A percentile compares a stretch with the other conserved stretches of the same genome.
Evolutionary conservation across 2,888 invertebrate species (phyloP).

Genomic region (Minunthozetes semirufus): DNA sequence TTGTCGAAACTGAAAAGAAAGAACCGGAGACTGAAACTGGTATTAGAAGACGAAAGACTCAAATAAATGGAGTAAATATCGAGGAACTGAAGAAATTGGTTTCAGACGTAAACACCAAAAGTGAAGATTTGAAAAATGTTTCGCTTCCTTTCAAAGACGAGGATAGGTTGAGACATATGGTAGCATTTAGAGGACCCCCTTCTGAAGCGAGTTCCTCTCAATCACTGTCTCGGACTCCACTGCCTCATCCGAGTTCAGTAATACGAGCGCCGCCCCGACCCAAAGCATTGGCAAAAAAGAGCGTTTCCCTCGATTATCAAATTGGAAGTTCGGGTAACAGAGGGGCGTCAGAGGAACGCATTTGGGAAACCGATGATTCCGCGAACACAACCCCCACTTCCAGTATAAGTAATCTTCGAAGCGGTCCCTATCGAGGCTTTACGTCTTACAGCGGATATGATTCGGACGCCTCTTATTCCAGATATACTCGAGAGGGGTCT

Average conservation of each 20-base stretch:
- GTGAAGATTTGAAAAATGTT: slow-evolving; percentile 17
- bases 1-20: background rate
- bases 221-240: slow-evolving; percentile 28
- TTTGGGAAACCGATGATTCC: slow-evolving; percentile 69
- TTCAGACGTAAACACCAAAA: slow-evolving; percentile 16
- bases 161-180: background rate
- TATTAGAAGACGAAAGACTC: background rate
- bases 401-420: slow-evolving; percentile 38
- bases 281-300: slow-evolving; percentile 57
- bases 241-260: slow-evolving; percentile 32
- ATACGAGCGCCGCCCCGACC: slow-evolving; percentile 42
- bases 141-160: background rate
- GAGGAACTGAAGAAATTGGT: slow-evolving; percentile 27
- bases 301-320: slow-evolving; percentile 65
- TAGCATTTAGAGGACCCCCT: slow-evolving; percentile 34
- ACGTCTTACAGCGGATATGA: slow-evolving; percentile 40
- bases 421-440: slow-evolving; percentile 29
- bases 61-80: background rate
- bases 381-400: slow-evolving; percentile 41
- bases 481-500: slow-evolving; percentile 34
- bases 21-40: background rate
- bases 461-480: slow-evolving; percentile 40
- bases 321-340: slow-evolving; percentile 48
- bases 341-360: slow-evolving; percentile 54
- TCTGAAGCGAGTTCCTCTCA: no score